Percentiles rank a stretch among this genome's conserved stretches.
These are phyloP conservation scores for Margarornis squamiger DNA, from an alignment of 2,797 vertebrate genomes.

Conservation along the genomic window DNA sequence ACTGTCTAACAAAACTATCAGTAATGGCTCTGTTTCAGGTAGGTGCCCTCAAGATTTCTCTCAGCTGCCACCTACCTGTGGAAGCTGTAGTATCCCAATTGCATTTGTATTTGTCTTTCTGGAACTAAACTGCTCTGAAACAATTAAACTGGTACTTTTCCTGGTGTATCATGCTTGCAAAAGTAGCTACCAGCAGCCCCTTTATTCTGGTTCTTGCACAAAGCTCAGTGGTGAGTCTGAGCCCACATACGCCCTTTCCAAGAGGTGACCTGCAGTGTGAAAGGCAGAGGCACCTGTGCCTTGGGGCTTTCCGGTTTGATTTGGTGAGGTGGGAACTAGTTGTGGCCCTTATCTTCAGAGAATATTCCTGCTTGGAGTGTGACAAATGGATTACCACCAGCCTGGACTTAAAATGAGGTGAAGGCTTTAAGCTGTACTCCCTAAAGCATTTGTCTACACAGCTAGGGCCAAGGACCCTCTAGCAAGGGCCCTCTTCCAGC, in stretches of 20 bases:
- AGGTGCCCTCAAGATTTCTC: background rate
- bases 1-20: background rate
- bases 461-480: background rate
- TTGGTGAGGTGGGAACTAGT: background rate
- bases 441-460: background rate
- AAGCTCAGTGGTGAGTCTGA: background rate
- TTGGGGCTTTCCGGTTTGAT: background rate
- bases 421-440: background rate
- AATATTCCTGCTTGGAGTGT: background rate
- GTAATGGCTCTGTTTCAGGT: background rate
- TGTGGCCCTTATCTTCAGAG: background rate
- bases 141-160: background rate
- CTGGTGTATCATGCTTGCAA: background rate
- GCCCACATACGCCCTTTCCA: rapidly evolving
- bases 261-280: background rate
- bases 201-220: background rate
- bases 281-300: background rate
- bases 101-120: background rate
- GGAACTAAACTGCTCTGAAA: background rate
- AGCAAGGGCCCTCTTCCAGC: background rate
- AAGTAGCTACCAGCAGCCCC: background rate
- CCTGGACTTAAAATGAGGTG: background rate
- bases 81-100: background rate
- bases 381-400: background rate
- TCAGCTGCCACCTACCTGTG: background rate